Base-by-base conservation (phyloP, 2,888 invertebrate species). In the Silvanus unidentatus region DNA sequence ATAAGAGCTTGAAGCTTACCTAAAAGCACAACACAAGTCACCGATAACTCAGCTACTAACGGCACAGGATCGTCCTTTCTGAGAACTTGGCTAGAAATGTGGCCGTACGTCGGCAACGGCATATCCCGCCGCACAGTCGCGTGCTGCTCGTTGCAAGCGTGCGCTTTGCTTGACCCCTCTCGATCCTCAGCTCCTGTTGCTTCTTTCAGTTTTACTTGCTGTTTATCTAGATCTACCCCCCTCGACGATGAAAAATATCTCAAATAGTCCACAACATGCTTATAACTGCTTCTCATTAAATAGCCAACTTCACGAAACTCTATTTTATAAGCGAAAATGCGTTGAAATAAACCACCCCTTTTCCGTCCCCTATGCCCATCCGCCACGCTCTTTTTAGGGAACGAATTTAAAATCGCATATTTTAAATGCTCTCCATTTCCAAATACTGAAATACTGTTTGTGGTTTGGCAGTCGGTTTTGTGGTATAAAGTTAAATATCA, bases 111-210 rank as follows among this genome's bases (percentile, higher is more conserved):
- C n/a, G n/a, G n/a, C n/a, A 64, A 65, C 60, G 64, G 61, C 59
- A 58, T 62, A 63, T 64, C 62, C 64, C 65, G 63, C 61, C 64
- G 62, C 64, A 66, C 66, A 65, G 64, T 64, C 69, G 71, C 69
- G 69, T 69, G 69, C 69, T 67, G 61, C 59, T 63, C 58, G 62
- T 63, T 53, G 67, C 63, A 70, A 61, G 72, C 72, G 71, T 72
- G 71, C 75, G 74, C 73, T 70, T 71, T 72, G 68, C 72, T 70
- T 71, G 73, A 70, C 73, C 73, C 70, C 69, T 70, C 69, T 67
- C 70, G 69, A 69, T 69, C 63, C 69, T 54, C 60, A 58, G 59
- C 64, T 67, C 68, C 70, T 69, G 68, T 70, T 71, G 69, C 70
- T 69, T 71, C 69, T 68, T 67, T 66, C 65, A 64, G 64, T 69